A percentile compares a stretch with the other conserved stretches of the same genome.
These are phyloP conservation scores for Aphis gossypii DNA, from an alignment of 1,140 invertebrate genomes.

Conservation along the genomic window DNA sequence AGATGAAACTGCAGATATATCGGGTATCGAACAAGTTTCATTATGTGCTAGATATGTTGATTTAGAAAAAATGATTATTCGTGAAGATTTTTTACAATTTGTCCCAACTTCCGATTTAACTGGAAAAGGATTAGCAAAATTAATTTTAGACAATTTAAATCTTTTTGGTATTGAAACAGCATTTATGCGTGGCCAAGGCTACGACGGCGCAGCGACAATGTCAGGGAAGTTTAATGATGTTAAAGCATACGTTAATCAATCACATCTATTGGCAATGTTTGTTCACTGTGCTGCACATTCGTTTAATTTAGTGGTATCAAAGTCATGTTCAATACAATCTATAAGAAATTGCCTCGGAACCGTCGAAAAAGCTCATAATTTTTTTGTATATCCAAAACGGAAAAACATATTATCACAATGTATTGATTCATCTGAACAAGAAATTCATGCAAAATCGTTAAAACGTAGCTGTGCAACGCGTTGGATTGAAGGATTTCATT, in stretches of 20 bases:
- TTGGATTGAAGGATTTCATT: neutral
- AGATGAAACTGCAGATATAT: neutral
- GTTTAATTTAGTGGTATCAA: neutral
- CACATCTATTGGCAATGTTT: conserved; percentile 14
- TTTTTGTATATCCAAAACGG: neutral
- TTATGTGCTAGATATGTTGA: neutral
- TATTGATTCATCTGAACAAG: conserved; percentile 20
- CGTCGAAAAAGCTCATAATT: neutral
- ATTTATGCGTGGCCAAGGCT: conserved; percentile 61
- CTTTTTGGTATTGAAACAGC: too few relatives aligned
- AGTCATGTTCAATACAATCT: conserved; percentile 8
- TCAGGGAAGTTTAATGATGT: conserved; percentile 61
- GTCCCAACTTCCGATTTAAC: neutral
- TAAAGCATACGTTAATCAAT: conserved; percentile 25
- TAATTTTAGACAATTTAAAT: too few relatives aligned
- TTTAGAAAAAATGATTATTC: neutral
- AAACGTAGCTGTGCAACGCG: neutral
- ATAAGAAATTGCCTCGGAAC: neutral
- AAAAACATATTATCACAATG: conserved; percentile 11
- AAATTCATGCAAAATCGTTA: neutral
- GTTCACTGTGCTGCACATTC: conserved; percentile 33
- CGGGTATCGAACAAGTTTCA: neutral
- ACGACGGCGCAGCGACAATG: conserved; percentile 63
- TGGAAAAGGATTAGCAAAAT: too few relatives aligned
- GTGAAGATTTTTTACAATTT: conserved; percentile 2